phyloP scores from a whole-genome alignment of 1,140 invertebrate species.

The Anadara kagoshimensis region DNA sequence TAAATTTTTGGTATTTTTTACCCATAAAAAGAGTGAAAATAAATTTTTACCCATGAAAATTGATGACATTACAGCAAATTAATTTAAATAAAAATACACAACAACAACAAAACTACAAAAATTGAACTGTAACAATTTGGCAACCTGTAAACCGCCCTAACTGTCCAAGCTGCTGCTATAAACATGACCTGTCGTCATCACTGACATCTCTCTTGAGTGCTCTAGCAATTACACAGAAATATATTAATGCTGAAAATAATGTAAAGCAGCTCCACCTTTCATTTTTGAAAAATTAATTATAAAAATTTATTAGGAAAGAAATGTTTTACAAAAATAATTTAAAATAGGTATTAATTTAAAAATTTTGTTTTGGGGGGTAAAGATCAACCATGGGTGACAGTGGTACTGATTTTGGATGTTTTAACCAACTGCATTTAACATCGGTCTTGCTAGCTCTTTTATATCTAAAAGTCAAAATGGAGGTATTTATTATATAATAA shows the following conservation, averaged over 20 bases:
- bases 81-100: not conserved
- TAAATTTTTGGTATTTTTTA: too few species aligned
- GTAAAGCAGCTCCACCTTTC: not conserved
- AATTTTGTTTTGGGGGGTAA: constrained; percentile 21
- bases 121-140: not conserved
- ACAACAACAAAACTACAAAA: not conserved
- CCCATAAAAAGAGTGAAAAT: not conserved
- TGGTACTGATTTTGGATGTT: constrained; percentile 33
- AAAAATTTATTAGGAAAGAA: constrained; percentile 14
- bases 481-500: not conserved
- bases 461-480: constrained; percentile 15
- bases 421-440: constrained; percentile 30
- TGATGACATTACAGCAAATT: not conserved
- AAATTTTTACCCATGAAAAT: not conserved
- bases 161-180: constrained; percentile 12
- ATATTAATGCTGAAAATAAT: constrained; percentile 2
- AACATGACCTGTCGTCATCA: constrained; percentile 2
- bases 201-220: not conserved
- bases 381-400: constrained; percentile 18
- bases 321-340: not conserved
- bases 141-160: constrained; percentile 17
- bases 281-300: not conserved
- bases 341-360: not conserved
- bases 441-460: constrained; percentile 26
- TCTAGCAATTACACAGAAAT: not conserved